These are phyloP conservation scores for Botia kubotai DNA, from an alignment of 2,797 vertebrate species.

Conservation along the genomic window DNA sequence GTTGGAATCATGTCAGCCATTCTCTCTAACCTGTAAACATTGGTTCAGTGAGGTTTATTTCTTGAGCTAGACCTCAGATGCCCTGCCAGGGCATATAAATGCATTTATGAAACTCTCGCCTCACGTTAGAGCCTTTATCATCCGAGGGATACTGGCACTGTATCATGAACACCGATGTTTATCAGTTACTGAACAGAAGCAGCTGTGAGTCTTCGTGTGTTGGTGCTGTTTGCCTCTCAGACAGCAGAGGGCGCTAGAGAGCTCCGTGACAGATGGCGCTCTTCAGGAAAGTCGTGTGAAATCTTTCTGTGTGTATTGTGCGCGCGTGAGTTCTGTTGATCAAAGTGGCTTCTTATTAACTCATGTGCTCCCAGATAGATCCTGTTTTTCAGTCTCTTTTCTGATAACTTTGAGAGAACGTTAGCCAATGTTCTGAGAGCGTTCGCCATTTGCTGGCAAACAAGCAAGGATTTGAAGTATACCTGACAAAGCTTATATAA, in stretches of 20 bases:
- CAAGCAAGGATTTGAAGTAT: too few relatives aligned
- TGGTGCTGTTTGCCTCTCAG: background rate
- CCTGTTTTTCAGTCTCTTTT: background rate
- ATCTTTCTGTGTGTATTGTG: background rate
- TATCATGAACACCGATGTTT: background rate
- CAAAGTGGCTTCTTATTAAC: slow-evolving; percentile 28
- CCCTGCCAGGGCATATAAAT: background rate
- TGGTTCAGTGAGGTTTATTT: too few relatives aligned
- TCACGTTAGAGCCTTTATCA: background rate
- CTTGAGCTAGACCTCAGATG: background rate
- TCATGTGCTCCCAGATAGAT: background rate
- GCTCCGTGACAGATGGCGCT: slow-evolving; percentile 6
- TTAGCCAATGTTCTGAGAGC: too few relatives aligned
- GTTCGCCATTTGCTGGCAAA: too few relatives aligned
- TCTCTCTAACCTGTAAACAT: too few relatives aligned
- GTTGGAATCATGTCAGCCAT: too few relatives aligned
- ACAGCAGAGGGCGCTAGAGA: slow-evolving; percentile 40
- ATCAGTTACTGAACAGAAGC: too few relatives aligned
- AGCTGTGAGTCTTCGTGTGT: background rate
- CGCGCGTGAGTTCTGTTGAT: slow-evolving; percentile 7
- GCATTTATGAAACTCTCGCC: background rate
- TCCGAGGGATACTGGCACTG: background rate
- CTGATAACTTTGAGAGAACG: too few relatives aligned
- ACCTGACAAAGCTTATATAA: too few relatives aligned
- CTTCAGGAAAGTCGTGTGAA: background rate